Percentiles rank a stretch among this genome's conserved stretches.
Conservation (phyloP, 1,140 invertebrate species). For the Drosophila repleta region DNA sequence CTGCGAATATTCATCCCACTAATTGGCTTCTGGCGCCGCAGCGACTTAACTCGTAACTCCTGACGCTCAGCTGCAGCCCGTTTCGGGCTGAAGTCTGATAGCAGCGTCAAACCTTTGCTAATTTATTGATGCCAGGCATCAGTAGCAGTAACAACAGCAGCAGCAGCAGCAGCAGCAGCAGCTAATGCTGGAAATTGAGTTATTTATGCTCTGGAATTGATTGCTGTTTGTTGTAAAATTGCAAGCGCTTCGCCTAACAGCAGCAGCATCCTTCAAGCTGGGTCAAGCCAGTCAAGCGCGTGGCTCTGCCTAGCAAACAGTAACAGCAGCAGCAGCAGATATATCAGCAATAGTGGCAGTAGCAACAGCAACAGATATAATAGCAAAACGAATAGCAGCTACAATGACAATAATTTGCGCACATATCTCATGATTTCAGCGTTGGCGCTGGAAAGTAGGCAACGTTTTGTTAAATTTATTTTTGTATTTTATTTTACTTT, state of each 20-base stretch:
- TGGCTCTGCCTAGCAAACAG: constrained; percentile 31
- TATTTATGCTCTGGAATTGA: constrained; percentile 77
- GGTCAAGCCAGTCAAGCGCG: constrained; percentile 48
- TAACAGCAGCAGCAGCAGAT: constrained; percentile 14
- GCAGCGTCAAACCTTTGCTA: constrained; percentile 27
- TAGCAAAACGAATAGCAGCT: constrained; percentile 16
- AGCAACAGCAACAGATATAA: constrained; percentile 23
- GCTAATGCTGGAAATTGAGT: constrained; percentile 64
- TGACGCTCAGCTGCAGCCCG: not conserved
- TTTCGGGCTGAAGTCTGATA: constrained; percentile 30
- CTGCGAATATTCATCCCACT: constrained; percentile 52
- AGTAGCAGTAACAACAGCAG: constrained; percentile 22
- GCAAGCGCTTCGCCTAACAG: not conserved
- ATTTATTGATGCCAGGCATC: constrained; percentile 64
- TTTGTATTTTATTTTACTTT: not conserved
- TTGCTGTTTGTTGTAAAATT: constrained; percentile 77
- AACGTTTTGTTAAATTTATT: not conserved
- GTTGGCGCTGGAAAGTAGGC: constrained; percentile 1
- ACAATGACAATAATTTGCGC: not conserved
- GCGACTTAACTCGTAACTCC: constrained; percentile 12
- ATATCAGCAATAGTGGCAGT: not conserved
- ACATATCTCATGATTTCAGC: not conserved
- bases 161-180: not conserved
- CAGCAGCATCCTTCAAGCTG: constrained; percentile 8
- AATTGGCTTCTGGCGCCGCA: constrained; percentile 49